Conservation (phyloP, 1,140 invertebrate genomes). For the Metaphire vulgaris region DNA sequence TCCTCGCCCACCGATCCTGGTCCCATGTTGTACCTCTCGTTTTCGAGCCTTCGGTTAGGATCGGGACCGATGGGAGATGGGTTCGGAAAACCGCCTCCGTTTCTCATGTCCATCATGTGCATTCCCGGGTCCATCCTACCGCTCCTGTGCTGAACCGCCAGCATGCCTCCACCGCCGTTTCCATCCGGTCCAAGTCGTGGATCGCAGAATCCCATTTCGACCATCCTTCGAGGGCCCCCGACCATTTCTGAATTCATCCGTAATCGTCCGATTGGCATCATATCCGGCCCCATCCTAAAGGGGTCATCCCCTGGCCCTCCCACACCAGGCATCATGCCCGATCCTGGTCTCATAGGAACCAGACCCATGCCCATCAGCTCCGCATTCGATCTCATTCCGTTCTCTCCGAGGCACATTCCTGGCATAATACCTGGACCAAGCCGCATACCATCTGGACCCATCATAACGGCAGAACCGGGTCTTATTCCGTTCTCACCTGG, state of each 20-base stretch:
- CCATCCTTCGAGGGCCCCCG: background rate
- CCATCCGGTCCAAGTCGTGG: background rate
- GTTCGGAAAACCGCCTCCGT: constrained; percentile 12
- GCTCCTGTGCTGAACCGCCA: background rate
- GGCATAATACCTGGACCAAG: constrained; percentile 37
- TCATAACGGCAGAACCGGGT: constrained; percentile 23
- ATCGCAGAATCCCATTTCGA: background rate
- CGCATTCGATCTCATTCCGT: constrained; percentile 38
- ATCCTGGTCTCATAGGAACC: constrained; percentile 14
- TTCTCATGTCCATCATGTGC: constrained; percentile 13
- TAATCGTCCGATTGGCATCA: background rate
- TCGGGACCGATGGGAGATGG: constrained; percentile 4
- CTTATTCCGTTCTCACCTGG: constrained; percentile 27
- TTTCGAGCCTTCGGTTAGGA: background rate
- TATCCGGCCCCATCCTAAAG: background rate
- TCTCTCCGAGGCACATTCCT: constrained; percentile 37
- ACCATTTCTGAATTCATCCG: constrained; percentile 17
- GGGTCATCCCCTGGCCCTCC: constrained; percentile 24
- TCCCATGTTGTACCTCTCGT: background rate
- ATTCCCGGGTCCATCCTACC: constrained; percentile 16
- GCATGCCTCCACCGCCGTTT: background rate
- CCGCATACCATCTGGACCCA: constrained; percentile 36
- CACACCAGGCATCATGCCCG: background rate
- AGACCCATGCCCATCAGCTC: constrained; percentile 35
- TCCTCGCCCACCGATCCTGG: constrained; percentile 25